These are phyloP conservation scores for Pseudomyrmex pallidus DNA, from an alignment of 1,140 invertebrate genomes.

Conservation along the genomic window DNA sequence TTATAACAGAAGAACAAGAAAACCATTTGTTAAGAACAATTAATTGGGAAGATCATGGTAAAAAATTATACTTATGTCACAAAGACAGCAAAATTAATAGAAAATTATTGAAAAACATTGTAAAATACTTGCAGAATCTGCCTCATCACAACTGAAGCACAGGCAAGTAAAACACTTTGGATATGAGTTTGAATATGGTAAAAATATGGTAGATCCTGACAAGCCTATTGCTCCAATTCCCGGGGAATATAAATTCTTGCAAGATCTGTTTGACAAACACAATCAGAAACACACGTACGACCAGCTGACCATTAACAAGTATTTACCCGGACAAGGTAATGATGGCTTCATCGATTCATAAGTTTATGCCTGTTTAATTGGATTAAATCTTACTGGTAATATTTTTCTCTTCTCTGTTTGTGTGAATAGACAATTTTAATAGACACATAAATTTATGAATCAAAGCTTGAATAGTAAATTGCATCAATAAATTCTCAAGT, in stretches of 20 bases:
- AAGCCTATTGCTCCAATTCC: conserved; percentile 91
- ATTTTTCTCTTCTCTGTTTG: no score
- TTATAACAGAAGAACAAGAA: conserved; percentile 91
- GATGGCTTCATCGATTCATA: background rate
- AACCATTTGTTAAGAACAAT: conserved; percentile 87
- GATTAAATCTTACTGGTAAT: no score
- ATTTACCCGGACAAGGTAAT: conserved; percentile 95
- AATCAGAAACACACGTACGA: conserved; percentile 88
- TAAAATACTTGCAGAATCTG: conserved; percentile 59
- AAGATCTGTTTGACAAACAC: conserved; percentile 86
- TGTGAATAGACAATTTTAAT: background rate
- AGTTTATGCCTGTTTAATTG: no score
- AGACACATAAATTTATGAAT: no score
- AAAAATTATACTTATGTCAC: background rate
- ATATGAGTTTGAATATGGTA: conserved; percentile 96
- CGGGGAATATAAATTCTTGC: conserved; percentile 88
- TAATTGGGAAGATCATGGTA: conserved; percentile 85
- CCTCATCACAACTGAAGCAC: conserved; percentile 89
- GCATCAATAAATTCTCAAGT: background rate
- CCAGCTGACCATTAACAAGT: conserved; percentile 97
- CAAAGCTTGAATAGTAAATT: background rate
- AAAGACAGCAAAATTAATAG: background rate
- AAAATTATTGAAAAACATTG: background rate
- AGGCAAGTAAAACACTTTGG: conserved; percentile 96
- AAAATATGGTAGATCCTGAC: conserved; percentile 93